phyloP scores from a whole-genome alignment of 2,113 vertebrate species.

The Phasianus colchicus region DNA sequence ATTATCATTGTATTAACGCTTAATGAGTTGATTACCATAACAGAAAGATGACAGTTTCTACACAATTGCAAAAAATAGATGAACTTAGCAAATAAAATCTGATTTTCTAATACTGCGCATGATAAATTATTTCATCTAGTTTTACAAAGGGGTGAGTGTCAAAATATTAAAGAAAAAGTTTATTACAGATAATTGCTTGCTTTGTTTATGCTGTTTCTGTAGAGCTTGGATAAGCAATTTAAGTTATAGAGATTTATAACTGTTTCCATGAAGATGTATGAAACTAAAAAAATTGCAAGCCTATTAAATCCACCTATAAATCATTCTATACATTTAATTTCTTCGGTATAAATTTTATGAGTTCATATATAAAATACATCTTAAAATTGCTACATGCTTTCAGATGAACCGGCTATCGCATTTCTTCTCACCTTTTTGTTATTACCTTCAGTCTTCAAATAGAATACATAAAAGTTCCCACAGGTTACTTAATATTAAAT shows the following conservation, averaged over 20 bases:
- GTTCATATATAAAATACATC: slow-evolving; percentile 50
- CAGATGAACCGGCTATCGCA: slow-evolving; percentile 23
- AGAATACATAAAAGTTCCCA: slow-evolving; percentile 47
- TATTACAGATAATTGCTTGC: slow-evolving; percentile 81
- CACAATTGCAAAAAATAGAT: background rate
- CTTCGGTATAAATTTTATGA: slow-evolving; percentile 70
- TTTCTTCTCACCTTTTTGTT: background rate
- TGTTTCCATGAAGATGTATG: slow-evolving; percentile 80
- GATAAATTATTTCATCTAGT: slow-evolving; percentile 46
- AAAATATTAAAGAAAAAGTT: slow-evolving; percentile 78
- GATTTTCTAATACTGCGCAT: slow-evolving; percentile 7
- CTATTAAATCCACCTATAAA: slow-evolving; percentile 79
- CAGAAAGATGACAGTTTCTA: background rate
- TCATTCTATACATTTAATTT: slow-evolving; percentile 80
- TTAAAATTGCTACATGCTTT: slow-evolving; percentile 69
- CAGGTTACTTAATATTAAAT: slow-evolving; percentile 3
- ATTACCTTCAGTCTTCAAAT: background rate
- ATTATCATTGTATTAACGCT: slow-evolving; percentile 1
- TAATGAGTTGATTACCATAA: background rate
- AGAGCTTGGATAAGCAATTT: slow-evolving; percentile 76
- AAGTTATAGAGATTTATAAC: slow-evolving; percentile 81
- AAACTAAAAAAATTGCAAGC: slow-evolving; percentile 73
- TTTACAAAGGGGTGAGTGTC: slow-evolving; percentile 58
- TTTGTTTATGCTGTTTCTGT: slow-evolving; percentile 74
- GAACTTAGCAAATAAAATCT: background rate